These are phyloP conservation scores for Stigmatopora argus DNA, from an alignment of 2,113 vertebrate species.

Conservation along the genomic window DNA sequence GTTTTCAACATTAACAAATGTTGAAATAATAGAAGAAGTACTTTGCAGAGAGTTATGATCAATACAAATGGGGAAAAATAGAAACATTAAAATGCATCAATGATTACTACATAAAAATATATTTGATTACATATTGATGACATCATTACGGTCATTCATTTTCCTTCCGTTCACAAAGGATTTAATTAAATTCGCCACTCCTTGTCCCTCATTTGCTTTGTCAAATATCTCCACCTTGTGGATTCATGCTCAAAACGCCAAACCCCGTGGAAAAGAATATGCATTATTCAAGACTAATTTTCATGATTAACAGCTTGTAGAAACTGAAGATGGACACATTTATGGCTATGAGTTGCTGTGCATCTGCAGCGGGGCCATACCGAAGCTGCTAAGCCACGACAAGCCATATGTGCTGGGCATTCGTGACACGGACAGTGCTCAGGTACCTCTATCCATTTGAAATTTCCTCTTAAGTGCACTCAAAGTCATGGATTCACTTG, in stretches of 20 bases:
- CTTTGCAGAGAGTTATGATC: no score
- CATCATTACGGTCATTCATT: no score
- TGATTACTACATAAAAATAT: no score
- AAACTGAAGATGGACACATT: conserved; percentile 75
- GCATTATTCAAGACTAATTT: background rate
- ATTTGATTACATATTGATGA: no score
- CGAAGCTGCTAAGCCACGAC: conserved; percentile 78
- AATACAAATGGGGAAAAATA: no score
- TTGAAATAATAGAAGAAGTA: no score
- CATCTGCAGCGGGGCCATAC: conserved; percentile 85
- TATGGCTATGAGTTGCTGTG: conserved; percentile 83
- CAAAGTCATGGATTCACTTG: background rate
- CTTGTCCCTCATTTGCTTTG: background rate
- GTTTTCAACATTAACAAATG: no score
- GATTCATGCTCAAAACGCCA: background rate
- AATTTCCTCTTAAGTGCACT: background rate
- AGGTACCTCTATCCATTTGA: conserved; percentile 65
- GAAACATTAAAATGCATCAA: no score
- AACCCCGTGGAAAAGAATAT: background rate
- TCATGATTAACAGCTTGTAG: conserved; percentile 69
- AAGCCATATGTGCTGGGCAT: conserved; percentile 86
- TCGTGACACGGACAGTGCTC: conserved; percentile 91
- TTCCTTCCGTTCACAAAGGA: no score
- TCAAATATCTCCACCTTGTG: conserved; percentile 45
- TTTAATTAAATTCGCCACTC: no score